Evolutionary conservation across 2,888 invertebrate species (phyloP).

Genomic region (Thumatha senex): DNA sequence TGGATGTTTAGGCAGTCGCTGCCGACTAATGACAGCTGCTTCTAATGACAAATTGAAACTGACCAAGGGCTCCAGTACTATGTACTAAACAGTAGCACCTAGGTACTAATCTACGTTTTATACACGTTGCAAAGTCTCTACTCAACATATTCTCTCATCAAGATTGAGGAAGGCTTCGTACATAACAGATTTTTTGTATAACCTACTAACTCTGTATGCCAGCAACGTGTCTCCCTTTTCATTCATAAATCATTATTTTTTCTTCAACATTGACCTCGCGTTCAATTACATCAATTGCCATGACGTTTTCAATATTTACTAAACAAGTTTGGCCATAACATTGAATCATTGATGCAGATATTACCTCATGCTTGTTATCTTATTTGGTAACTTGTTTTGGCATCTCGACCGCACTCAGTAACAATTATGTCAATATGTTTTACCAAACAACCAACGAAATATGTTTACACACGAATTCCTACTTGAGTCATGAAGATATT

Average conservation of each 20-base stretch:
- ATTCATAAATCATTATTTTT: neutral
- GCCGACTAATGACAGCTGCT: no score
- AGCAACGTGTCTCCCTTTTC: no score
- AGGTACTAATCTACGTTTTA: no score
- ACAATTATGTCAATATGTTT: constrained; percentile 63
- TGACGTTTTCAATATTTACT: constrained; percentile 24
- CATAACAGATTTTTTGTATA: no score
- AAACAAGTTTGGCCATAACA: constrained; percentile 35
- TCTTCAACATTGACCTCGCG: constrained; percentile 23
- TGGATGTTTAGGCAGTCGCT: no score
- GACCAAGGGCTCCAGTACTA: no score
- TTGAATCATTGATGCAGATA: constrained; percentile 42
- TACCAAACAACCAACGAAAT: constrained; percentile 29
- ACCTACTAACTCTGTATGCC: no score
- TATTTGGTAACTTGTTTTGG: constrained; percentile 61
- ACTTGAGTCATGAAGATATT: constrained; percentile 16
- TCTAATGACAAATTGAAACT: no score
- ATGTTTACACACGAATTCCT: constrained; percentile 33
- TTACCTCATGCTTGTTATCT: constrained; percentile 56
- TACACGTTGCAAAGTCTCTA: no score
- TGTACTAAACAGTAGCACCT: no score
- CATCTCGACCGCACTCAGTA: constrained; percentile 47
- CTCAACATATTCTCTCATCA: no score
- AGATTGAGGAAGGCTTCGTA: no score
- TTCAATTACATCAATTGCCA: constrained; percentile 26